These are phyloP conservation scores for Pseudomyrmex dendroicus DNA, from an alignment of 1,140 invertebrate species.

Conservation along the genomic window DNA sequence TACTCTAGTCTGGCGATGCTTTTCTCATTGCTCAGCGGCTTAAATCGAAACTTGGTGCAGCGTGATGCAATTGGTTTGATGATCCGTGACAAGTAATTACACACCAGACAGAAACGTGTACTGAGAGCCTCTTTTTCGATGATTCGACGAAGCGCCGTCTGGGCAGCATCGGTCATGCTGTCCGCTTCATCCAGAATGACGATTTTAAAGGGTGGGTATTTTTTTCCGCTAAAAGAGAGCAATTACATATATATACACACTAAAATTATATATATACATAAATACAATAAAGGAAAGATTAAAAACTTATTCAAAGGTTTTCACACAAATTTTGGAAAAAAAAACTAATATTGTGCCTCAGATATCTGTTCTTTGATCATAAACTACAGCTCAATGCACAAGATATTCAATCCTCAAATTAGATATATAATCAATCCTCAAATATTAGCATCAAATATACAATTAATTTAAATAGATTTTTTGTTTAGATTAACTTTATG, in stretches of 20 bases:
- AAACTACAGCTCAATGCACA: slow-evolving; percentile 44
- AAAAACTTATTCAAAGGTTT: too few species aligned
- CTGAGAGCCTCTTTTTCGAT: slow-evolving; percentile 99
- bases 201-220: slow-evolving; percentile 97
- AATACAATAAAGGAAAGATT: too few species aligned
- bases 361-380: slow-evolving; percentile 67
- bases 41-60: slow-evolving; percentile 99
- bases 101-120: slow-evolving; percentile 99
- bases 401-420: slow-evolving; percentile 11
- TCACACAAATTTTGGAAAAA: not conserved
- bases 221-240: slow-evolving; percentile 89
- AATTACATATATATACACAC: too few species aligned
- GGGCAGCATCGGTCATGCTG: slow-evolving; percentile 98
- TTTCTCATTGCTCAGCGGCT: slow-evolving; percentile 91
- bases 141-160: slow-evolving; percentile 96
- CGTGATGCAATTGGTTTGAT: slow-evolving; percentile 99
- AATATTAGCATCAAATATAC: not conserved
- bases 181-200: slow-evolving; percentile 99
- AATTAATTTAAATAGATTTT: not conserved
- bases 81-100: slow-evolving; percentile 99
- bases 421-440: not conserved
- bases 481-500: not conserved
- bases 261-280: too few species aligned
- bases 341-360: slow-evolving; percentile 66
- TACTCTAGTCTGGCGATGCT: slow-evolving; percentile 90